Evolutionary conservation across 1,140 invertebrate genomes (phyloP).

Genomic region (Lepeophtheirus salmonis): DNA sequence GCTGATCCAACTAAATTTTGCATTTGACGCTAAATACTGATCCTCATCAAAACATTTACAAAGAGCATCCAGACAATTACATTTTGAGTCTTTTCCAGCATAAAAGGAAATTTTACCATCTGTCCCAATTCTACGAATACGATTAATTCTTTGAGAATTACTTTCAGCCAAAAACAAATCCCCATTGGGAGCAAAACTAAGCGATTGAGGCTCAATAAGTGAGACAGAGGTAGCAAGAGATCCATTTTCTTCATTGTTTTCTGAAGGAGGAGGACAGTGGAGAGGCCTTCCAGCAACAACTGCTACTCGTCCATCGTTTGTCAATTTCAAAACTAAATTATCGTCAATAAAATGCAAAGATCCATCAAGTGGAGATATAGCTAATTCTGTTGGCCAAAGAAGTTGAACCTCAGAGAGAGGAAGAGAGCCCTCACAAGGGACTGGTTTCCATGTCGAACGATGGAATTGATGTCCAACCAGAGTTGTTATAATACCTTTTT

Average conservation of each 20-base stretch:
- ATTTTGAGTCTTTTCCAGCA: constrained; percentile 64
- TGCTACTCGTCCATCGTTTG: constrained; percentile 67
- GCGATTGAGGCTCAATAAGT: constrained; percentile 20
- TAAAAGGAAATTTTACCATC: constrained; percentile 64
- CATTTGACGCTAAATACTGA: constrained; percentile 67
- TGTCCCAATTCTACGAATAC: constrained; percentile 58
- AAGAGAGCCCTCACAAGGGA: constrained; percentile 56
- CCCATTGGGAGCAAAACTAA: constrained; percentile 66
- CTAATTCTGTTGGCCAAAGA: constrained; percentile 84
- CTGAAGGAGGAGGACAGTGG: constrained; percentile 45
- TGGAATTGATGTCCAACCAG: constrained; percentile 77
- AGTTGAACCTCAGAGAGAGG: constrained; percentile 43
- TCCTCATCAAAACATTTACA: constrained; percentile 79
- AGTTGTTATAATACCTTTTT: constrained; percentile 77
- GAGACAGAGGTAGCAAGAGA: constrained; percentile 20
- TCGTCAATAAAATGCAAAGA: constrained; percentile 88
- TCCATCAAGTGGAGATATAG: constrained; percentile 77
- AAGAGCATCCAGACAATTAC: constrained; percentile 68
- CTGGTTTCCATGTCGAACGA: constrained; percentile 71
- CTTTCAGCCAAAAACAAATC: constrained; percentile 84
- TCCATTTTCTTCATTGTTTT: constrained; percentile 6
- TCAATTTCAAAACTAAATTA: constrained; percentile 64
- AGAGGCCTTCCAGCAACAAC: constrained; percentile 76
- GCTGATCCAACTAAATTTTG: constrained; percentile 77
- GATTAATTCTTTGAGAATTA: constrained; percentile 68